Conservation (phyloP, 2,797 vertebrate genomes). For the Percopsis omiscomaycus region DNA sequence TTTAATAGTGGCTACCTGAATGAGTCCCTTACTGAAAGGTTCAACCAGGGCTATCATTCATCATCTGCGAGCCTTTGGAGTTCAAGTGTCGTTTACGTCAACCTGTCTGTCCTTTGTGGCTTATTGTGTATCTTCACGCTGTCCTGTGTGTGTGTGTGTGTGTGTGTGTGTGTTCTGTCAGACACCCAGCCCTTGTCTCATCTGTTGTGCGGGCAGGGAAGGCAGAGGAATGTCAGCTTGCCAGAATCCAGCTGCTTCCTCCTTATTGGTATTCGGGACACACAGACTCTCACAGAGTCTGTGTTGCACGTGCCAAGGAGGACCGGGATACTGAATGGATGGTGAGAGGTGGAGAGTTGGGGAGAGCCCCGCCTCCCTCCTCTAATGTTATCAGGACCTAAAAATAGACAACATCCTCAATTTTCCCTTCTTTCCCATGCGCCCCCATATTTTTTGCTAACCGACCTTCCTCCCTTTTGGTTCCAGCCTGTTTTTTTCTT, state of each 20-base stretch:
- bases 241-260: slow-evolving; percentile 68
- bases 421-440: slow-evolving; percentile 53
- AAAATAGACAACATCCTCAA: slow-evolving; percentile 68
- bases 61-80: slow-evolving; percentile 45
- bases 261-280: slow-evolving; percentile 74
- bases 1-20: slow-evolving; percentile 14
- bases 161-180: slow-evolving; percentile 40
- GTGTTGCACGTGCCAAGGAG: slow-evolving; percentile 73
- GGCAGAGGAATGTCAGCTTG: slow-evolving; percentile 71
- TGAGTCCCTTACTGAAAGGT: slow-evolving; percentile 29
- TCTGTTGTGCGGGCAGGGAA: slow-evolving; percentile 59
- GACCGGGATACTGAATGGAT: slow-evolving; percentile 63
- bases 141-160: slow-evolving; percentile 32
- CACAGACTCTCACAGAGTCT: slow-evolving; percentile 56
- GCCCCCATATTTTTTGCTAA: slow-evolving; percentile 42
- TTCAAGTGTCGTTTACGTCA: slow-evolving; percentile 55
- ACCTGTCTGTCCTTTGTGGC: slow-evolving; percentile 44
- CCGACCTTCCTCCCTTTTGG: slow-evolving; percentile 32
- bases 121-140: slow-evolving; percentile 42
- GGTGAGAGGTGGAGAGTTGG: slow-evolving; percentile 41
- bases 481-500: slow-evolving; percentile 19
- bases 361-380: slow-evolving; percentile 37
- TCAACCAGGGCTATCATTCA: slow-evolving; percentile 28
- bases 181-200: slow-evolving; percentile 53
- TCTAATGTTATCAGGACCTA: slow-evolving; percentile 65